Base-by-base conservation (phyloP, 2,797 vertebrate genomes). In the Cossypha niveicapilla region DNA sequence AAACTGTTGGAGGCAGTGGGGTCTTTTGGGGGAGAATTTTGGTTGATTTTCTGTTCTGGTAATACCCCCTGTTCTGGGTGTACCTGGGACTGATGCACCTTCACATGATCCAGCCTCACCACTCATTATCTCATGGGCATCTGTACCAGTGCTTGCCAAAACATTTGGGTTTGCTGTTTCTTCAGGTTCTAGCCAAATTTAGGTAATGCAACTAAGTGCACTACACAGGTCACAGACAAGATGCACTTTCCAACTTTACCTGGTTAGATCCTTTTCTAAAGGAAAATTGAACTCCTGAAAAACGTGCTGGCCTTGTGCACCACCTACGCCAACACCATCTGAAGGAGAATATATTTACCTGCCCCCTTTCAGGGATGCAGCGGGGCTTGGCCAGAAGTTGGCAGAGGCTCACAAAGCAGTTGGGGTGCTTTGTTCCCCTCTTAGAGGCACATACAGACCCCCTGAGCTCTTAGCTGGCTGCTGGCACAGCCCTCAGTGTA, bases 21-120 rank as follows among this genome's bases (percentile, higher is more conserved):
- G 1, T 0, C 5, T 70, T 44, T 5, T 0, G 3, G 42, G 41
- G 27, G 62, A 58, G 7, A 5, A 34, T 54, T 91, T 88, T 22
- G 34, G 12, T 32, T 1, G 2, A 10, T 22, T 77, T 25, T 83
- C 32, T 88, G 5, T 48, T 66, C 58, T 63, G 23, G 34, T 44
- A 32, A 27, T 7, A 34, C 2, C 7, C 7, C 5, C 12, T 50
- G 19, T n/a, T 56, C 21, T 2, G 2, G 28, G 22, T 56, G 27
- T 18, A 37, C 3, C 32, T 0, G 0, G 39, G 27, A 62, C 22
- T 0, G 3, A 42, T 2, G 13, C 22, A 77, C 22, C 24, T 87
- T 39, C 6, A 0, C 0, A 2, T 50, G 42, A 79, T n/a, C 48
- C 51, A 86, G 42, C 41, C 42, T 47, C 2, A 3, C 0, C 1